These are phyloP conservation scores for Phaedon cochleariae DNA, from an alignment of 2,888 invertebrate genomes.

Conservation along the genomic window DNA sequence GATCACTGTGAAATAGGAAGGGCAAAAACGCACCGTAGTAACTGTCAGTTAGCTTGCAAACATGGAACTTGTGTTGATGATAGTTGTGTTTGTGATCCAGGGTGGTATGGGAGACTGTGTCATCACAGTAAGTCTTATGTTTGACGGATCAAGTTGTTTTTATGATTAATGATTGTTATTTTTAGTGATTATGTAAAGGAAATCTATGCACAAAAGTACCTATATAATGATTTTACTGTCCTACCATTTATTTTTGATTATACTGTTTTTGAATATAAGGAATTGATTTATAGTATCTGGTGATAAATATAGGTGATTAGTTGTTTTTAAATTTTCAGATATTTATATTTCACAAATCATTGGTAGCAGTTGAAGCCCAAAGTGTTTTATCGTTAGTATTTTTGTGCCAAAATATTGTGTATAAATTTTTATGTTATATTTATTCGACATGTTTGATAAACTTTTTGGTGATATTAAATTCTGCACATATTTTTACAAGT, in stretches of 20 bases:
- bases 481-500: constrained; percentile 20
- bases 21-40: constrained; percentile 71
- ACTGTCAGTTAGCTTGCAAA: constrained; percentile 77
- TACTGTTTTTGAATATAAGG: neutral
- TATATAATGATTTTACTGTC: neutral
- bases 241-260: neutral
- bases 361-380: constrained; percentile 27
- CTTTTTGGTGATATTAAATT: constrained; percentile 14
- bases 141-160: neutral
- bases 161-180: constrained; percentile 23
- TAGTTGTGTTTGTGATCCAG: constrained; percentile 80
- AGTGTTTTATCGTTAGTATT: constrained; percentile 27
- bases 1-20: constrained; percentile 92
- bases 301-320: constrained; percentile 7
- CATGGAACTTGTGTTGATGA: constrained; percentile 80
- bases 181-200: constrained; percentile 41
- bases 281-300: neutral
- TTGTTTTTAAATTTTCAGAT: constrained; percentile 10
- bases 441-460: constrained; percentile 19
- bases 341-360: constrained; percentile 25
- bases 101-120: constrained; percentile 84
- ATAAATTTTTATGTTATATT: constrained; percentile 35
- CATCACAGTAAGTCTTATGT: constrained; percentile 70
- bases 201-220: neutral
- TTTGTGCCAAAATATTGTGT: constrained; percentile 39